phyloP scores from a whole-genome alignment of 2,797 vertebrate species.

The Miichthys miiuy region DNA sequence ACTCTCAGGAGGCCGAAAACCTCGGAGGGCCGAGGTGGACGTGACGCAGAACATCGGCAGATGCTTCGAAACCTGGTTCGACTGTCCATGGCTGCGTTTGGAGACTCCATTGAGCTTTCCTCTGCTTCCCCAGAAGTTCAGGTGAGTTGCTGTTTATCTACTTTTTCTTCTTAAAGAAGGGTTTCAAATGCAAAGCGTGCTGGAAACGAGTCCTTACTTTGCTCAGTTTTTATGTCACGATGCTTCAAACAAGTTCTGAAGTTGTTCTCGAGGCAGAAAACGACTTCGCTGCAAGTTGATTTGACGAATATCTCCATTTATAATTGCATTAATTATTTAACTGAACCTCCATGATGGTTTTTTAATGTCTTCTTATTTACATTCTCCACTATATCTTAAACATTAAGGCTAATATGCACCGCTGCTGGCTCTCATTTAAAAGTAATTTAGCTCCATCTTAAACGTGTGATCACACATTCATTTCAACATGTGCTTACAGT shows the following conservation, averaged over 20 bases:
- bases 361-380: conserved; percentile 53
- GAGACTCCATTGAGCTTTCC: conserved; percentile 88
- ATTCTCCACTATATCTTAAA: conserved; percentile 30
- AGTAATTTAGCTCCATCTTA: conserved; percentile 43
- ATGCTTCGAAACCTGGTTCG: conserved; percentile 93
- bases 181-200: neutral
- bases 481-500: conserved; percentile 71
- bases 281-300: neutral
- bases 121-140: conserved; percentile 94
- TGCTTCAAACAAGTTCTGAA: conserved; percentile 8
- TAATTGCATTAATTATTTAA: conserved; percentile 35
- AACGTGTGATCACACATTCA: conserved; percentile 60
- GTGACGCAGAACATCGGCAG: conserved; percentile 85
- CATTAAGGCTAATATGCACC: conserved; percentile 28
- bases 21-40: conserved; percentile 58
- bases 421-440: conserved; percentile 50
- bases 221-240: neutral
- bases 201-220: neutral
- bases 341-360: conserved; percentile 37
- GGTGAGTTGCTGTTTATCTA: conserved; percentile 79
- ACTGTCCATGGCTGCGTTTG: conserved; percentile 94
- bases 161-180: neutral
- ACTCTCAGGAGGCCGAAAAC: conserved; percentile 84
- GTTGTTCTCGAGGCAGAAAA: conserved; percentile 9
- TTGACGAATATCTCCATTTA: conserved; percentile 25